phyloP scores from a whole-genome alignment of 2,888 invertebrate species.

The Melitaea athalia region DNA sequence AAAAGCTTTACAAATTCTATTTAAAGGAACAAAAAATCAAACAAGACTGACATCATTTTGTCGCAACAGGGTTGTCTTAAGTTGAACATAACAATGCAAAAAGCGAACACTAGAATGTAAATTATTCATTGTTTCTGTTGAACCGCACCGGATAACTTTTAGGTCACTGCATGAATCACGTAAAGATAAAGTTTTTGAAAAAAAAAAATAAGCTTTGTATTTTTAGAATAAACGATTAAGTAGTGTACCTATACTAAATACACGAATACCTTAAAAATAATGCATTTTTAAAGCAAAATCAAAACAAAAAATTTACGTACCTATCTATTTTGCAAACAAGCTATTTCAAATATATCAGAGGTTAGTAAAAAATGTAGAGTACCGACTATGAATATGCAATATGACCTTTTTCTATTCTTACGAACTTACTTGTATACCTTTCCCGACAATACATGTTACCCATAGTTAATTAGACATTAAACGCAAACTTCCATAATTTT shows the following conservation, averaged over 20 bases:
- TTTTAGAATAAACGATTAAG: background rate
- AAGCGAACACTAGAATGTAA: slow-evolving; percentile 34
- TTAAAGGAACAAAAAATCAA: background rate
- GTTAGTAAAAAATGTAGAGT: no score
- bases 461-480: no score
- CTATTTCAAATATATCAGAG: no score
- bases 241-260: background rate
- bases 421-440: no score
- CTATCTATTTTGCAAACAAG: no score
- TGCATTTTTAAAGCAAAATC: no score
- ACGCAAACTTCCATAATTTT: no score
- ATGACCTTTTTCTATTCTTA: no score
- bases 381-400: no score
- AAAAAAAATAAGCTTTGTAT: slow-evolving; percentile 12
- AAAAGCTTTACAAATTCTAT: no score
- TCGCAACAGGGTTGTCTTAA: slow-evolving; percentile 20
- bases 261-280: background rate
- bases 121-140: slow-evolving; percentile 37
- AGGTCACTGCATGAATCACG: slow-evolving; percentile 38
- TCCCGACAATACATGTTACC: no score
- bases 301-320: no score
- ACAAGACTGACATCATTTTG: background rate
- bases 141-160: slow-evolving; percentile 34
- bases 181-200: slow-evolving; percentile 18
- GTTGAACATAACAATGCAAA: slow-evolving; percentile 34